phyloP scores from a whole-genome alignment of 2,888 invertebrate species.

The Metallyticus violacea region DNA sequence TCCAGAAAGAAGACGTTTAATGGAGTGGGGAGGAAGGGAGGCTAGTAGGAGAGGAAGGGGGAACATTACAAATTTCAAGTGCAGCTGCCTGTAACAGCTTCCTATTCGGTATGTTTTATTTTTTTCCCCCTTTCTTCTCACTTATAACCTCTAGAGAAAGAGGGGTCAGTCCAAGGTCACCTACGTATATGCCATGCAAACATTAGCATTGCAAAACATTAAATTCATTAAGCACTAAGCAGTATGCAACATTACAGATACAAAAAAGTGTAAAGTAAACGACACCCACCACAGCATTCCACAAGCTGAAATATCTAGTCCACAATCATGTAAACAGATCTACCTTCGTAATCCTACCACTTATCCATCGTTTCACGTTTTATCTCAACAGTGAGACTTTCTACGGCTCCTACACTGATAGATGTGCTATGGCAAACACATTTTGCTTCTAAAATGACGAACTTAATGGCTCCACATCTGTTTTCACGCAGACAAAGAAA shows the following conservation, averaged over 20 bases:
- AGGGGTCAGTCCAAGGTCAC: background rate
- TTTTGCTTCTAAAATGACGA: background rate
- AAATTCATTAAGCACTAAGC: background rate
- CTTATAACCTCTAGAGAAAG: background rate
- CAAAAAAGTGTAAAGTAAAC: background rate
- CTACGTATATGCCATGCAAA: background rate
- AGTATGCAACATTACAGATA: background rate
- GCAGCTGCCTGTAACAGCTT: constrained; percentile 2
- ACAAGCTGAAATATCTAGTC: background rate
- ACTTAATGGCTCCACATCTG: background rate
- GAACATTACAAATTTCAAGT: background rate
- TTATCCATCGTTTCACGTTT: background rate
- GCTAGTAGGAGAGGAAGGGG: background rate
- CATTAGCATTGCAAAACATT: background rate
- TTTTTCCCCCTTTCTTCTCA: background rate
- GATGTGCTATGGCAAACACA: background rate
- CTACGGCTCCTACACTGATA: background rate
- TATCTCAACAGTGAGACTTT: background rate
- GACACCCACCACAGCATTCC: constrained; percentile 9
- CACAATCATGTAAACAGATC: background rate
- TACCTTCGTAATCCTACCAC: background rate
- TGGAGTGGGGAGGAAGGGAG: background rate
- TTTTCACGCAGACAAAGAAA: background rate
- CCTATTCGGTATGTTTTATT: background rate
- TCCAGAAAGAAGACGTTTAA: constrained; percentile 16